phyloP scores from a whole-genome alignment of 2,888 invertebrate genomes.

The Torymus aiolomorphi region DNA sequence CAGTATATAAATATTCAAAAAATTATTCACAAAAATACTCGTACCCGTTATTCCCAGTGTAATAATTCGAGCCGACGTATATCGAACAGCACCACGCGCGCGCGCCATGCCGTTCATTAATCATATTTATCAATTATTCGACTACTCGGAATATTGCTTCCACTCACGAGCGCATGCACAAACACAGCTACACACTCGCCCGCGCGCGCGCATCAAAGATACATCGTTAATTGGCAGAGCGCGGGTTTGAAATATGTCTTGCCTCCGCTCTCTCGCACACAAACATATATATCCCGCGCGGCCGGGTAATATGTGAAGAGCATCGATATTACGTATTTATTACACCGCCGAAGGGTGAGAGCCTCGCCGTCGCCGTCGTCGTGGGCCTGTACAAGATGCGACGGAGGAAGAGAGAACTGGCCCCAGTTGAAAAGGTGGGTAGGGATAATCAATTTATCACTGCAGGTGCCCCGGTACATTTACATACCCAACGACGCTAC shows the following conservation, averaged over 20 bases:
- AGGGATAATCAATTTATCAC: conserved; percentile 73
- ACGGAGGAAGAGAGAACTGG: not conserved
- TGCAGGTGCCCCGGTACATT: conserved; percentile 71
- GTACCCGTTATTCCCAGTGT: too few relatives aligned
- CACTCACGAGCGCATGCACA: not conserved
- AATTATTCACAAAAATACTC: too few relatives aligned
- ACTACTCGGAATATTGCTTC: conserved; percentile 30
- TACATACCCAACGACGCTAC: conserved; percentile 70
- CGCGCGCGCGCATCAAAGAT: conserved; percentile 47
- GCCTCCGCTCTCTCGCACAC: conserved; percentile 26
- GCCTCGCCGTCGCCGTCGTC: conserved; percentile 18
- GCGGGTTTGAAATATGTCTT: conserved; percentile 49
- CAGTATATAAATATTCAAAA: too few relatives aligned
- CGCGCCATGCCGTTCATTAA: conserved; percentile 28
- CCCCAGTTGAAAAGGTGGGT: conserved; percentile 34
- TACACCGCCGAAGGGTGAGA: conserved; percentile 65
- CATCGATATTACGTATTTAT: conserved; percentile 73
- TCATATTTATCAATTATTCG: conserved; percentile 54
- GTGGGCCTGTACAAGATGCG: not conserved
- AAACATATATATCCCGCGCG: conserved; percentile 8
- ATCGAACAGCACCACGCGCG: not conserved
- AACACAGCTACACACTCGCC: not conserved
- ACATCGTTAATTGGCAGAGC: conserved; percentile 55
- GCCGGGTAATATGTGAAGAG: conserved; percentile 65
- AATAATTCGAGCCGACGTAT: conserved; percentile 25